phyloP scores from a whole-genome alignment of 92 coral and sea anemone species.

The Heliopora coerulea region DNA sequence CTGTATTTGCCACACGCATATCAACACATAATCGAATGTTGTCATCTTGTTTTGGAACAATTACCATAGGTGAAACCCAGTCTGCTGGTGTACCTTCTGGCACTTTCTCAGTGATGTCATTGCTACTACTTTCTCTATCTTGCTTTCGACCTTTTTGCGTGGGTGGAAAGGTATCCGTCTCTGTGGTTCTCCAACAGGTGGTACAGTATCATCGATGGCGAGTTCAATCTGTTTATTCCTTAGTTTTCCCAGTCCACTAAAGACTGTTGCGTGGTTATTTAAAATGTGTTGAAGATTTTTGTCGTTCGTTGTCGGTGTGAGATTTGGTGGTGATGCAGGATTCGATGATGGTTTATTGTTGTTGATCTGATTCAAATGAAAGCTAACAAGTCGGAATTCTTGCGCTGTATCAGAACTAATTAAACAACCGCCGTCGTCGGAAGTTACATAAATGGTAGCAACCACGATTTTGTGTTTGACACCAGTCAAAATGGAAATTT shows the following conservation, averaged over 20 bases:
- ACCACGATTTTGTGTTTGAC: constrained; percentile 17
- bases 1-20: constrained; percentile 27
- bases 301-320: neutral
- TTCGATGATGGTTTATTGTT: neutral
- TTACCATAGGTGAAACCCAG: constrained; percentile 11
- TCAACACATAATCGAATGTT: constrained; percentile 6
- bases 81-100: neutral
- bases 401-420: constrained; percentile 34
- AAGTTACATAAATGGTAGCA: constrained; percentile 21
- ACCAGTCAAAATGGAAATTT: constrained; percentile 22
- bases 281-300: neutral
- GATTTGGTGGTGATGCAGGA: neutral
- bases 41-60: constrained; percentile 3
- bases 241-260: constrained; percentile 1
- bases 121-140: constrained; percentile 10
- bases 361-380: constrained; percentile 17
- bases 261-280: neutral
- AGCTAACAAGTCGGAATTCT: constrained; percentile 29
- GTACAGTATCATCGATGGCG: neutral
- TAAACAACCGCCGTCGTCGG: constrained; percentile 39
- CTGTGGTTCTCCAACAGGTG: neutral
- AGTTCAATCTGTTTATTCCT: neutral
- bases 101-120: constrained; percentile 4
- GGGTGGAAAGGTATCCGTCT: constrained; percentile 2
- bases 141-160: neutral